Percentiles rank a stretch among this genome's conserved stretches.
phyloP scores from a whole-genome alignment of 2,113 vertebrate genomes.

The Ginglymostoma cirratum region DNA sequence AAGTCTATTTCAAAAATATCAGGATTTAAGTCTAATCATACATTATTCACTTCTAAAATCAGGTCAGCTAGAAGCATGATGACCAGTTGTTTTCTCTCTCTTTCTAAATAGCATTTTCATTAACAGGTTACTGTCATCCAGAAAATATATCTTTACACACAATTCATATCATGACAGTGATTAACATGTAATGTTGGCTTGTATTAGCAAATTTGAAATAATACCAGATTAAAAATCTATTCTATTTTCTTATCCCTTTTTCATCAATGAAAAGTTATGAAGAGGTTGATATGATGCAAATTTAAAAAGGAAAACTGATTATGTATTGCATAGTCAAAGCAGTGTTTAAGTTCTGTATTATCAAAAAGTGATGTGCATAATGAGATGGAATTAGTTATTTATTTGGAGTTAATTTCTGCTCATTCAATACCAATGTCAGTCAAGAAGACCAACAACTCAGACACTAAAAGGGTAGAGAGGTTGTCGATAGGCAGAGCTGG shows the following conservation, averaged over 20 bases:
- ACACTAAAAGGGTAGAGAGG: too few relatives aligned
- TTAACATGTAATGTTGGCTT: not conserved
- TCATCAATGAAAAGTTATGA: not conserved
- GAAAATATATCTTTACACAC: not conserved
- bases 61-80: not conserved
- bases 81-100: not conserved
- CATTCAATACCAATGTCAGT: too few relatives aligned
- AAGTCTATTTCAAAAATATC: not conserved
- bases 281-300: not conserved
- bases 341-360: too few relatives aligned
- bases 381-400: too few relatives aligned
- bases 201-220: not conserved
- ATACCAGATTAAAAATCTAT: not conserved
- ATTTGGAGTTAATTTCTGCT: too few relatives aligned
- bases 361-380: too few relatives aligned
- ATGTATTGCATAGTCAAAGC: too few relatives aligned
- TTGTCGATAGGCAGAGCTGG: too few relatives aligned
- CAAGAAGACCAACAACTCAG: too few relatives aligned
- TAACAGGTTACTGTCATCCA: not conserved
- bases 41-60: not conserved
- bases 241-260: not conserved
- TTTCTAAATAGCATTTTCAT: not conserved
- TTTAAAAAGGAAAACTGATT: not conserved
- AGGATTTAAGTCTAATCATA: not conserved
- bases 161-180: not conserved